Base-by-base conservation (phyloP, 2,888 invertebrate species). In the Calliphora vomitoria region DNA sequence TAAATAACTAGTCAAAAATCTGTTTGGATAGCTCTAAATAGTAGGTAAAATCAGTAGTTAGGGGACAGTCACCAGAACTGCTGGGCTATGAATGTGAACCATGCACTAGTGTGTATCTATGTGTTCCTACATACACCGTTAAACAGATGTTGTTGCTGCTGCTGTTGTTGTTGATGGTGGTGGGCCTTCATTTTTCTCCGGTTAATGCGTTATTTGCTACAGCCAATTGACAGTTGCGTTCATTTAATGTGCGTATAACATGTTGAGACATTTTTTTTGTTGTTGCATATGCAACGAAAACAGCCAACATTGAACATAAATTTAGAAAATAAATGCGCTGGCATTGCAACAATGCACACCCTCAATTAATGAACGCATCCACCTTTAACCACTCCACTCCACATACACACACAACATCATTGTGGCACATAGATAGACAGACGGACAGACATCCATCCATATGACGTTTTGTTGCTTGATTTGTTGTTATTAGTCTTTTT, bases 121-220 rank as follows among this genome's bases (percentile, higher is more conserved):
- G 20, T 35, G 8, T 20, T 20, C 8, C 6, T 47, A 31, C 18
- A 18, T 78, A 53, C 81, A 85, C 82, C 84, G 82, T 81, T 44
- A 58, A 75, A 76, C 82, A 82, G 82, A 82, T 82, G 82, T 82
- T 71, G 82, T 68, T 76, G 53, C 60, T 76, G 81, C 58, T 78
- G 78, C 53, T 78, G 55, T 13, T 71, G 62, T 44, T 83, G 53
- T 15, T 64, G 64, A 25, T 86, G 82, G 64, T 72, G 85, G 87
- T 82, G 87, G 87, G 76, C 50, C 64, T 76, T 60, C 10, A 81
- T 58, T 76, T 76, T 72, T 87, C 50, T 79, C 50, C 78, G 64
- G 83, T 90, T 90, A 89, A 91, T 91, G 91, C 91, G 91, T 91
- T 91, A 92, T 91, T 92, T 91, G 91, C 90, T 90, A 90, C 89